phyloP scores from a whole-genome alignment of 2,797 vertebrate genomes.

The Sebastes variabilis region DNA sequence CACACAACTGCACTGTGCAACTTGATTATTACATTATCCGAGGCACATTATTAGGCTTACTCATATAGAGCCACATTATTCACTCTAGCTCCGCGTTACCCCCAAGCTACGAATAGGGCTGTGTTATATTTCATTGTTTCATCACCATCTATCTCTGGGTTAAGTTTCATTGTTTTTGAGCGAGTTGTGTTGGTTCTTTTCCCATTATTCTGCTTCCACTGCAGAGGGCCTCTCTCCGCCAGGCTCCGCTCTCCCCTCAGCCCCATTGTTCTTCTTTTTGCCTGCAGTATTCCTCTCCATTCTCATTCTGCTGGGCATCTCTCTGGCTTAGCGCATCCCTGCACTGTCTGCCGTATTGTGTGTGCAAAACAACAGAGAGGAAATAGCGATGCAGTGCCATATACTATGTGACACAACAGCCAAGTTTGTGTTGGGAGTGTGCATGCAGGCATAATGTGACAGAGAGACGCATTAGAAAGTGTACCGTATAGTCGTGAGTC shows the following conservation, averaged over 20 bases:
- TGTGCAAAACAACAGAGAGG: constrained; percentile 16
- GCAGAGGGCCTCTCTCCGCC: constrained; percentile 59
- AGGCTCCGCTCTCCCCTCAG: constrained; percentile 59
- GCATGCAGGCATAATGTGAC: constrained; percentile 10
- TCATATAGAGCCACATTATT: constrained; percentile 59
- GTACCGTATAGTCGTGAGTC: constrained; percentile 6
- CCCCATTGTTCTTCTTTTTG: constrained; percentile 62
- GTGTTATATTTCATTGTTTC: constrained; percentile 64
- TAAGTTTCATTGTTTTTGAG: constrained; percentile 66
- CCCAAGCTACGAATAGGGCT: constrained; percentile 45
- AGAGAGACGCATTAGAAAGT: not conserved
- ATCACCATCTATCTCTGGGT: constrained; percentile 60
- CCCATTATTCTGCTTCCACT: constrained; percentile 60
- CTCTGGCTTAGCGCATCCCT: constrained; percentile 48
- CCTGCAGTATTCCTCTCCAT: constrained; percentile 69
- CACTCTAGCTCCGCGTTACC: constrained; percentile 45
- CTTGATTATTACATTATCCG: constrained; percentile 60
- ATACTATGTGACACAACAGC: not conserved
- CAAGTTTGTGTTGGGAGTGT: constrained; percentile 11
- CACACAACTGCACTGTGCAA: constrained; percentile 26
- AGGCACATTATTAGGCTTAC: constrained; percentile 49
- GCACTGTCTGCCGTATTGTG: constrained; percentile 48
- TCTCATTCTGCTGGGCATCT: constrained; percentile 68
- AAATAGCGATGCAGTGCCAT: constrained; percentile 17
- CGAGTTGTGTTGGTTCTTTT: constrained; percentile 53